Base-by-base conservation (phyloP, 2,797 vertebrate genomes). In the Thalassophryne amazonica region DNA sequence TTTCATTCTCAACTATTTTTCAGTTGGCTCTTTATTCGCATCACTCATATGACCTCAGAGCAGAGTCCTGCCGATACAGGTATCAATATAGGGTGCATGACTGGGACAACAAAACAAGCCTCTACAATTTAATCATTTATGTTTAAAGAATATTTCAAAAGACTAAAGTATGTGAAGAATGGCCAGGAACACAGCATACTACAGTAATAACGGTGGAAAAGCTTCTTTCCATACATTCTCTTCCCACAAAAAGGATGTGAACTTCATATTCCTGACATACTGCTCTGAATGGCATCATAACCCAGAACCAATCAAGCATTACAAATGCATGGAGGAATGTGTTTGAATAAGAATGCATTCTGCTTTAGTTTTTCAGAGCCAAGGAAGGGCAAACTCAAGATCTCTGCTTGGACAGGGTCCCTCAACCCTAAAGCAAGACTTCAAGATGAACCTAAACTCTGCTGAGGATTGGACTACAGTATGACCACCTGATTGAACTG, bases 381-480 rank as follows among this genome's bases (percentile, higher is more conserved):
- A n/a, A n/a, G n/a, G n/a, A n/a, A n/a, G n/a, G n/a, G n/a, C n/a
- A n/a, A n/a, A n/a, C n/a, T n/a, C n/a, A n/a, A n/a, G n/a, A n/a
- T n/a, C 6, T 38, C 25, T 32, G 6, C n/a, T 35, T 31, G n/a
- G 16, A 13, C 12, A 1, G 3, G n/a, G 12, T n/a, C 15, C 31
- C 24, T 36, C 11, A 7, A 40, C 39, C 28, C 18, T 37, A 37
- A 50, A 37, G 42, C 2, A 1, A 33, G 55, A 63, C 79, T 76
- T 80, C 24, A 0, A 4, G 6, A 20, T 73, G 73, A 83, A 71
- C 71, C 35, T 16, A 20, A 64, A 51, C 46, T 64, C 53, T 55
- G 48, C 61, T 32, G 63, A 40, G 45, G 27, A 6, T 42, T 57
- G 62, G 52, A 59, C 69, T 19, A n/a, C n/a, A 23, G 39, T 29